A percentile compares a stretch with the other conserved stretches of the same genome.
These are phyloP conservation scores for Drosophila mettleri DNA, from an alignment of 2,888 invertebrate species.

Conservation along the genomic window DNA sequence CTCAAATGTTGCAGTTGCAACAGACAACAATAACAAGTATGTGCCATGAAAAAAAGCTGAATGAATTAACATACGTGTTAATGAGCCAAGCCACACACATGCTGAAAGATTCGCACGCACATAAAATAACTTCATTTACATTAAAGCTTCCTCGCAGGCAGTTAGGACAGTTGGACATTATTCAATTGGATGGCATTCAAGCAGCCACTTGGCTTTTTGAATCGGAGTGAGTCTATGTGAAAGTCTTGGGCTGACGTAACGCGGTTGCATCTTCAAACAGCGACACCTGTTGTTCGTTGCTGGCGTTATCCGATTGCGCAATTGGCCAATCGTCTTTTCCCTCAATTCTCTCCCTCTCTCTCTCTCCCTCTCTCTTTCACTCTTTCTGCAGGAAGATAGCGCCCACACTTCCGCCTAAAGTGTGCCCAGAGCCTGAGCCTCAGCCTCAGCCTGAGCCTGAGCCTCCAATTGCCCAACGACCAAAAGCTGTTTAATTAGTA, in stretches of 20 bases:
- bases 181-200: constrained; percentile 16
- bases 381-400: constrained; percentile 60
- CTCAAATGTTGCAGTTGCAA: constrained; percentile 43
- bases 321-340: constrained; percentile 54
- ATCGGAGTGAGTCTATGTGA: constrained; percentile 39
- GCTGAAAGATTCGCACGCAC: constrained; percentile 47
- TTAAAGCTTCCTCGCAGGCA: constrained; percentile 12
- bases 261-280: constrained; percentile 59
- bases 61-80: constrained; percentile 69
- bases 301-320: constrained; percentile 55
- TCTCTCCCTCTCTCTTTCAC: neutral
- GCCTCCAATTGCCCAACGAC: constrained; percentile 21
- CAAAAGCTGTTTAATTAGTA: constrained; percentile 60
- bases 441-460: constrained; percentile 14
- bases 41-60: constrained; percentile 44
- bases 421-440: constrained; percentile 10
- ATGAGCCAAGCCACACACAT: constrained; percentile 51
- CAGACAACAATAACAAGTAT: constrained; percentile 42
- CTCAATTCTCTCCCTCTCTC: neutral
- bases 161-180: constrained; percentile 2
- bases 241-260: constrained; percentile 62
- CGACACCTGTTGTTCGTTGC: constrained; percentile 29
- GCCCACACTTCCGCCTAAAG: constrained; percentile 51
- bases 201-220: constrained; percentile 20
- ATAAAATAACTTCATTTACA: constrained; percentile 52